A percentile compares a stretch with the other conserved stretches of the same genome.
phyloP scores from a whole-genome alignment of 2,113 vertebrate genomes.

The Nyctereutes procyonoides region DNA sequence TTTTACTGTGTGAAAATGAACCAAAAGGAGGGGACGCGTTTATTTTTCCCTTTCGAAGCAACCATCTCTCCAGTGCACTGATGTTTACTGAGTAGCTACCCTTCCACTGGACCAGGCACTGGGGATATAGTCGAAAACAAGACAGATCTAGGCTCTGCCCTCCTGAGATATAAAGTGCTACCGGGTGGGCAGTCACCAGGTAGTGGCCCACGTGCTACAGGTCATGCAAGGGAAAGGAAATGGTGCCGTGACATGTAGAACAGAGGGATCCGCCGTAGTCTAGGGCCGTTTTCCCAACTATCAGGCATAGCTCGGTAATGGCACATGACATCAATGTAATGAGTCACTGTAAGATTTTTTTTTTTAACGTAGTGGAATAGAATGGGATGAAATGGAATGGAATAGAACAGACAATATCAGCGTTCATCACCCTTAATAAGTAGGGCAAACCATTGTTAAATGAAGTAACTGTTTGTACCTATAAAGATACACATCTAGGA shows the following conservation, averaged over 20 bases:
- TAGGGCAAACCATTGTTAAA: background rate
- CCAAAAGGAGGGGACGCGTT: background rate
- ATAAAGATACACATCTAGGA: background rate
- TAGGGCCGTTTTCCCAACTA: background rate
- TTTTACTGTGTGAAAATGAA: background rate
- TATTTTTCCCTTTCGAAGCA: constrained; percentile 20
- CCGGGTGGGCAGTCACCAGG: background rate
- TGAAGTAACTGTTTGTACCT: background rate
- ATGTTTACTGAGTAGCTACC: background rate
- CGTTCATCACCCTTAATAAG: background rate
- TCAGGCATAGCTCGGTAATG: background rate
- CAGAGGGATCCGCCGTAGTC: background rate
- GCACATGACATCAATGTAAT: background rate
- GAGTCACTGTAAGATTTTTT: background rate
- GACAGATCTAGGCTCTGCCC: background rate
- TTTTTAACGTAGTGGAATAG: background rate
- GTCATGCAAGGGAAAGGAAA: background rate
- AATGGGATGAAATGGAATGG: background rate
- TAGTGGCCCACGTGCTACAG: background rate
- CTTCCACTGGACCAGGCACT: background rate
- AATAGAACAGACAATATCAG: background rate
- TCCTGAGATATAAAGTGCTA: background rate
- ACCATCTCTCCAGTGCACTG: background rate
- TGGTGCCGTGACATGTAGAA: background rate
- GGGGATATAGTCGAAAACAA: background rate